These are phyloP conservation scores for Amphipoea lucens DNA, from an alignment of 2,888 invertebrate genomes.

Conservation along the genomic window DNA sequence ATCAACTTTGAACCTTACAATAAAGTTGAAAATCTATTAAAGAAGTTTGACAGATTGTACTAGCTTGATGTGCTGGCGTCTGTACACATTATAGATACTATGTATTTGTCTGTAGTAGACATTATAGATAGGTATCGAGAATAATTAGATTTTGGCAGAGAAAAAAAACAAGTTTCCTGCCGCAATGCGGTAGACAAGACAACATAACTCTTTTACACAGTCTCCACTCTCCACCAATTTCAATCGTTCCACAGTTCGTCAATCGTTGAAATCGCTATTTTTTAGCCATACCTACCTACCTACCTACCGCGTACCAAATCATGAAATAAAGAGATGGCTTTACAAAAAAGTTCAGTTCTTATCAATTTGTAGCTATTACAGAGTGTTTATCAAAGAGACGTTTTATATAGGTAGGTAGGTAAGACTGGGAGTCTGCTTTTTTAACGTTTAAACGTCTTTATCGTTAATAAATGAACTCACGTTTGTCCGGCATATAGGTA, in stretches of 20 bases:
- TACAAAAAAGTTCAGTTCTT: not conserved
- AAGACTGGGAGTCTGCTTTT: not conserved
- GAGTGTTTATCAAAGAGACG: too few species aligned
- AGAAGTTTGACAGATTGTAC: too few species aligned
- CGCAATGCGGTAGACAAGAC: conserved; percentile 50
- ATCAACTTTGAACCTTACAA: too few species aligned
- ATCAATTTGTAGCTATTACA: not conserved
- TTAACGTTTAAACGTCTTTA: not conserved
- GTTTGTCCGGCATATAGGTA: conserved; percentile 59
- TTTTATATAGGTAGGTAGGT: too few species aligned
- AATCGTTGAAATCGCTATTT: conserved; percentile 9
- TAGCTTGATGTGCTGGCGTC: too few species aligned
- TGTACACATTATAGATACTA: too few species aligned
- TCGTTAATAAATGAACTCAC: conserved; percentile 46
- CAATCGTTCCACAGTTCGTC: conserved; percentile 16
- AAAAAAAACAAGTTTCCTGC: conserved; percentile 24
- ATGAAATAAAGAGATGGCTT: not conserved
- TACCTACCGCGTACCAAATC: not conserved
- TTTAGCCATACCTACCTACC: not conserved
- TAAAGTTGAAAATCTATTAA: too few species aligned
- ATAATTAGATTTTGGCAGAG: not conserved
- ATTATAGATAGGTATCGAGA: not conserved
- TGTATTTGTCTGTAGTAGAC: too few species aligned
- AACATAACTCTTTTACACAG: conserved; percentile 27
- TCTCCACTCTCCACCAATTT: not conserved